Conservation (phyloP, 2,888 invertebrate genomes). For the Hipparchia semele region DNA sequence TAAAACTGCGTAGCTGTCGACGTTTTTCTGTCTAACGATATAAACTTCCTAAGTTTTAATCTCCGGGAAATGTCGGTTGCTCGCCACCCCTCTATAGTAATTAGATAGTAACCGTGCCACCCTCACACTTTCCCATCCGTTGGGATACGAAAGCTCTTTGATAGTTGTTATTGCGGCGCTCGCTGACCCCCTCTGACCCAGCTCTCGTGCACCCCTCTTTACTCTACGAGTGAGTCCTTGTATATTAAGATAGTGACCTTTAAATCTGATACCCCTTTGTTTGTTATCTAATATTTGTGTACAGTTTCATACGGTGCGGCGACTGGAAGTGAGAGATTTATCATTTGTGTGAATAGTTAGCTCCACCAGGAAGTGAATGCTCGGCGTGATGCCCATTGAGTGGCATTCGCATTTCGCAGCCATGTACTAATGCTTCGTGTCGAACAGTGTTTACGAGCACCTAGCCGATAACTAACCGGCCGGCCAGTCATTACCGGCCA, state of each 20-base stretch:
- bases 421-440: constrained; percentile 73
- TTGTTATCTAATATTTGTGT: constrained; percentile 27
- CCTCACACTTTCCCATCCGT: constrained; percentile 45
- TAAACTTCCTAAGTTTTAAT: neutral
- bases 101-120: constrained; percentile 38
- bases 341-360: constrained; percentile 55
- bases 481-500: constrained; percentile 74
- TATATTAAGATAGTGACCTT: constrained; percentile 29
- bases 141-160: constrained; percentile 52
- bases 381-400: constrained; percentile 70
- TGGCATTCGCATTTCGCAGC: constrained; percentile 70
- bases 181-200: constrained; percentile 61
- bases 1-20: neutral
- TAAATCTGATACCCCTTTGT: constrained; percentile 28
- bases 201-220: constrained; percentile 57
- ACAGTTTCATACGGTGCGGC: constrained; percentile 22
- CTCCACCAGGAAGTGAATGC: constrained; percentile 64
- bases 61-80: constrained; percentile 11
- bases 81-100: constrained; percentile 26
- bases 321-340: constrained; percentile 39
- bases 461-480: constrained; percentile 72
- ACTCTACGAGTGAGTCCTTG: constrained; percentile 26
- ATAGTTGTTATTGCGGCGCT: constrained; percentile 63
- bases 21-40: neutral
- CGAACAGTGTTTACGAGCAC: constrained; percentile 77